A percentile compares a stretch with the other conserved stretches of the same genome.
phyloP scores from a whole-genome alignment of 2,888 invertebrate species.

The Dendrolimus houi region DNA sequence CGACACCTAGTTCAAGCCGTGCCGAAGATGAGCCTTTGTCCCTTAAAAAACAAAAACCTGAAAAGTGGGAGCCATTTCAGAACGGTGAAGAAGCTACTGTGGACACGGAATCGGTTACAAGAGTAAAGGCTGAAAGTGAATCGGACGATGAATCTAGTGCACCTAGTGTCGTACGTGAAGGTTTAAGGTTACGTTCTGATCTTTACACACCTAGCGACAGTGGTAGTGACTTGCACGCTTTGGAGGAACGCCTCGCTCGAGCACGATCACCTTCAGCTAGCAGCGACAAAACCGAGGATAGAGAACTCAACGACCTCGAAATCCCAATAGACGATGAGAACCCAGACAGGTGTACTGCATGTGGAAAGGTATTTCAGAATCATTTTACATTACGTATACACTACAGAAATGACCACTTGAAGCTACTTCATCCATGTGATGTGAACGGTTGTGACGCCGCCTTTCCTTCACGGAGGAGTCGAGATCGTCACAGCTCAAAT shows the following conservation, averaged over 20 bases:
- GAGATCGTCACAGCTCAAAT: conserved; percentile 77
- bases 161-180: conserved; percentile 66
- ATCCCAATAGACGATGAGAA: conserved; percentile 93
- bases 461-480: conserved; percentile 88
- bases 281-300: conserved; percentile 59
- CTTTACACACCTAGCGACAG: conserved; percentile 71
- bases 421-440: conserved; percentile 92
- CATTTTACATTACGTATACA: conserved; percentile 93
- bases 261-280: conserved; percentile 64
- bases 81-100: conserved; percentile 56
- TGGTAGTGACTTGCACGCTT: conserved; percentile 66
- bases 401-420: conserved; percentile 93
- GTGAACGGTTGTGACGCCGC: conserved; percentile 94
- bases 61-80: conserved; percentile 64
- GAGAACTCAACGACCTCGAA: conserved; percentile 77
- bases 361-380: conserved; percentile 93
- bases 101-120: conserved; percentile 55
- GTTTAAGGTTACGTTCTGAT: conserved; percentile 60
- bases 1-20: conserved; percentile 54
- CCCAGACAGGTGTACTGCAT: conserved; percentile 89
- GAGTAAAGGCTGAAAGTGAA: conserved; percentile 70
- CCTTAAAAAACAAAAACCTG: conserved; percentile 66
- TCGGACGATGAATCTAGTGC: conserved; percentile 69
- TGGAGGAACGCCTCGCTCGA: conserved; percentile 71
- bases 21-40: conserved; percentile 62